phyloP scores from a whole-genome alignment of 2,888 invertebrate species.

The Mactromeris polynyma region DNA sequence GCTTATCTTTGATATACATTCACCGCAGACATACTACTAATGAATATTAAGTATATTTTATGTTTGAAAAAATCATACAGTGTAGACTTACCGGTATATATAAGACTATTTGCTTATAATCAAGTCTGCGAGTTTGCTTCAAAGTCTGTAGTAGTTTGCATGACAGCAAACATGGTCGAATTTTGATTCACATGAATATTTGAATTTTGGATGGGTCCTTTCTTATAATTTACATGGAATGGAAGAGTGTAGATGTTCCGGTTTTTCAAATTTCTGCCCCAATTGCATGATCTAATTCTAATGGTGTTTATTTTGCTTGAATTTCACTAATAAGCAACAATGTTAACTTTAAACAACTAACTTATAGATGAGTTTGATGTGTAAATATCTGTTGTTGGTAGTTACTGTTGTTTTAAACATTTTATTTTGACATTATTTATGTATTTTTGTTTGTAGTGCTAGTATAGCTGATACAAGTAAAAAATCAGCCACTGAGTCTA shows the following conservation, averaged over 20 bases:
- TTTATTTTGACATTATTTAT: conserved; percentile 21
- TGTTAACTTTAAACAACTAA: not conserved
- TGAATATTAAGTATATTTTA: no score
- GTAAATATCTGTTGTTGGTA: not conserved
- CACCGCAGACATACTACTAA: no score
- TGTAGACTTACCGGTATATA: no score
- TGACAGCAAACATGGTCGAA: no score
- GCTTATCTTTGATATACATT: not conserved
- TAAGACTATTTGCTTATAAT: no score
- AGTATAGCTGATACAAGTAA: conserved; percentile 60
- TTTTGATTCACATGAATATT: no score
- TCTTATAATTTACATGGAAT: no score
- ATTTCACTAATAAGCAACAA: not conserved
- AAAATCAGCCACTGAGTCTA: conserved; percentile 52
- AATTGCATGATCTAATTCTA: not conserved
- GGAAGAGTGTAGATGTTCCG: no score
- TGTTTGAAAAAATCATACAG: no score
- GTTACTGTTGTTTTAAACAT: not conserved
- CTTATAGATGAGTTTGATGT: not conserved
- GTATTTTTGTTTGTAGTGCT: conserved; percentile 54
- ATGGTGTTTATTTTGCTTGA: not conserved
- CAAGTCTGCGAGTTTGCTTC: no score
- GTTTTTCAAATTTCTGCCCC: not conserved
- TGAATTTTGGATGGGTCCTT: no score
- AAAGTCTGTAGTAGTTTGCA: no score